phyloP scores from a whole-genome alignment of 1,140 invertebrate genomes.

The Cotesia typhae region DNA sequence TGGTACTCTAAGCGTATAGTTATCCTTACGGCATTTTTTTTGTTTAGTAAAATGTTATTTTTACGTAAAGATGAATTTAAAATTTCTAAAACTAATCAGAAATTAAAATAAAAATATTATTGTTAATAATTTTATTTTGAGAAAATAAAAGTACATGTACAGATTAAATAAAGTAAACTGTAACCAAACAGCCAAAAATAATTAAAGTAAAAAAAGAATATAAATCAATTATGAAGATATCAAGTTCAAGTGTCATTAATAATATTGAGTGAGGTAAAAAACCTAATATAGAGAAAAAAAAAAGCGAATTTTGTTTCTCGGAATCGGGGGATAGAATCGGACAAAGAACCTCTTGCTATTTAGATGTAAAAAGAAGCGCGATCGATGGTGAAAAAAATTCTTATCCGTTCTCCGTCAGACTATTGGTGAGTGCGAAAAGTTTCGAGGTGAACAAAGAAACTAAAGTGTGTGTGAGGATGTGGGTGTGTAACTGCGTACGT shows the following conservation, averaged over 20 bases:
- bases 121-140: too few species aligned
- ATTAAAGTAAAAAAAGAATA: neutral
- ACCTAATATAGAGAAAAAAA: neutral
- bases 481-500: neutral
- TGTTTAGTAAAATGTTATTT: too few species aligned
- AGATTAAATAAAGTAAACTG: too few species aligned
- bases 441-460: constrained; percentile 30
- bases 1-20: too few species aligned
- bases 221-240: neutral
- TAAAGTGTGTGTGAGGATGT: constrained; percentile 7
- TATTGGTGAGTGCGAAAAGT: constrained; percentile 31
- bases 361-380: constrained; percentile 1
- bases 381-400: constrained; percentile 21
- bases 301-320: neutral
- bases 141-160: too few species aligned
- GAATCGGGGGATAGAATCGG: neutral
- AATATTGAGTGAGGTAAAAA: neutral
- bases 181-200: too few species aligned
- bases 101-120: too few species aligned
- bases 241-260: too few species aligned
- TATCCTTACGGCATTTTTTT: too few species aligned
- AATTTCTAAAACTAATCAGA: too few species aligned
- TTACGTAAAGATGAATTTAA: too few species aligned
- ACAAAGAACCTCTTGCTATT: neutral
- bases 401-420: neutral